Conservation (phyloP, 2,888 invertebrate species). For the Himalopsyche anomala region DNA sequence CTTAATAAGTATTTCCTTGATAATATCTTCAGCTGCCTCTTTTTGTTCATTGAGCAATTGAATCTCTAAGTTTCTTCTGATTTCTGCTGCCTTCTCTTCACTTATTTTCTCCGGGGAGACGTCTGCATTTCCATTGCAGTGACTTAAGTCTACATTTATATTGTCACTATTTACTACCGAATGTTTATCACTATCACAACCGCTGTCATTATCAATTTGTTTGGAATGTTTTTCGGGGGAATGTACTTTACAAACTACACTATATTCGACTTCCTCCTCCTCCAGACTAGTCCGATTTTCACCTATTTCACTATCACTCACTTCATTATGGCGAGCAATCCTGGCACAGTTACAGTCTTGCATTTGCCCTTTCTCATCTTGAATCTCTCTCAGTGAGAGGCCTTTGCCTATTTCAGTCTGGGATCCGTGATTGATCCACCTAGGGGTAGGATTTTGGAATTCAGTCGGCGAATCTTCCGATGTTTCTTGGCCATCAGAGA, state of each 20-base stretch:
- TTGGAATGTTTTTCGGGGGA: slow-evolving; percentile 72
- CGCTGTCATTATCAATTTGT: slow-evolving; percentile 70
- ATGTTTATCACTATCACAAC: slow-evolving; percentile 72
- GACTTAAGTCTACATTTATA: slow-evolving; percentile 67
- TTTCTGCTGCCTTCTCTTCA: slow-evolving; percentile 64
- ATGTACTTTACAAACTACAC: slow-evolving; percentile 81
- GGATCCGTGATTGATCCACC: slow-evolving; percentile 73
- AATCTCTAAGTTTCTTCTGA: slow-evolving; percentile 64
- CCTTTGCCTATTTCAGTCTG: slow-evolving; percentile 76
- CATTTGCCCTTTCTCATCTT: slow-evolving; percentile 70
- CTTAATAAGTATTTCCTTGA: slow-evolving; percentile 74
- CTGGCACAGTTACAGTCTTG: slow-evolving; percentile 68
- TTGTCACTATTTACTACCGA: slow-evolving; percentile 66
- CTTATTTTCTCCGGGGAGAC: slow-evolving; percentile 65
- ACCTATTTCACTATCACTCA: slow-evolving; percentile 67
- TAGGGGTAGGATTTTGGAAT: slow-evolving; percentile 69
- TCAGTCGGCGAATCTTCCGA: slow-evolving; percentile 68
- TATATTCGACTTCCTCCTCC: slow-evolving; percentile 73
- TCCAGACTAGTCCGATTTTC: slow-evolving; percentile 69
- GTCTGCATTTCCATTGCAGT: slow-evolving; percentile 70
- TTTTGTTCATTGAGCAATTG: slow-evolving; percentile 68
- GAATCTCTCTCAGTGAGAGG: slow-evolving; percentile 73
- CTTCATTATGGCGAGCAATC: slow-evolving; percentile 67
- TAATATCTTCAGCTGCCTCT: slow-evolving; percentile 75
- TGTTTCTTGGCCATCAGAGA: slow-evolving; percentile 68